Evolutionary conservation across 2,888 invertebrate species (phyloP).

Genomic region (Polylopha cassiicola): DNA sequence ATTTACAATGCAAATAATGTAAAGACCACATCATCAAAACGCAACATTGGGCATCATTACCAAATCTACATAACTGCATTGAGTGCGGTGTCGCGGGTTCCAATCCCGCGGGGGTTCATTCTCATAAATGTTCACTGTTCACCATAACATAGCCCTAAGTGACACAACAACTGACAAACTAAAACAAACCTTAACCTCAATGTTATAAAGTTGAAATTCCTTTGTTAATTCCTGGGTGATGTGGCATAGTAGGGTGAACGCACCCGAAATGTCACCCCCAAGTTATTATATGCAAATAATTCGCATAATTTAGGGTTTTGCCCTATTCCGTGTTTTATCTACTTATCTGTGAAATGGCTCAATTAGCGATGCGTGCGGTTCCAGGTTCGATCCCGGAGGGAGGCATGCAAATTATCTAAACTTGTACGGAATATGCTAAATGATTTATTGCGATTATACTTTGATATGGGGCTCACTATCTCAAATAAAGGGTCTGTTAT

Average conservation of each 20-base stretch:
- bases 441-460: slow-evolving; percentile 62
- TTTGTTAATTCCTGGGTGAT: not conserved
- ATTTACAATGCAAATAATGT: no score
- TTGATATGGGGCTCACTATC: no score
- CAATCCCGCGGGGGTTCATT: slow-evolving; percentile 42
- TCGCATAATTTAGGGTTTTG: slow-evolving; percentile 68
- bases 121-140: slow-evolving; percentile 18
- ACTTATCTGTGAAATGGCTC: slow-evolving; percentile 76
- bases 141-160: slow-evolving; percentile 11
- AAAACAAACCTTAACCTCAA: not conserved
- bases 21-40: slow-evolving; percentile 44
- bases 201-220: not conserved
- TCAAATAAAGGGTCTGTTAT: no score
- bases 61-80: slow-evolving; percentile 68
- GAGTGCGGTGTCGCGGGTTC: slow-evolving; percentile 51
- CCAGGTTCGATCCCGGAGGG: slow-evolving; percentile 25
- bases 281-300: slow-evolving; percentile 76
- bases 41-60: slow-evolving; percentile 50
- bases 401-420: slow-evolving; percentile 51
- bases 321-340: slow-evolving; percentile 71
- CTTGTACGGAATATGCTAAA: slow-evolving; percentile 65
- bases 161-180: accelerated
- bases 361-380: slow-evolving; percentile 62
- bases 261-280: slow-evolving; percentile 45
- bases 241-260: slow-evolving; percentile 1